Evolutionary conservation across 2,113 vertebrate genomes (phyloP).

Genomic region (Phoxinus phoxinus): DNA sequence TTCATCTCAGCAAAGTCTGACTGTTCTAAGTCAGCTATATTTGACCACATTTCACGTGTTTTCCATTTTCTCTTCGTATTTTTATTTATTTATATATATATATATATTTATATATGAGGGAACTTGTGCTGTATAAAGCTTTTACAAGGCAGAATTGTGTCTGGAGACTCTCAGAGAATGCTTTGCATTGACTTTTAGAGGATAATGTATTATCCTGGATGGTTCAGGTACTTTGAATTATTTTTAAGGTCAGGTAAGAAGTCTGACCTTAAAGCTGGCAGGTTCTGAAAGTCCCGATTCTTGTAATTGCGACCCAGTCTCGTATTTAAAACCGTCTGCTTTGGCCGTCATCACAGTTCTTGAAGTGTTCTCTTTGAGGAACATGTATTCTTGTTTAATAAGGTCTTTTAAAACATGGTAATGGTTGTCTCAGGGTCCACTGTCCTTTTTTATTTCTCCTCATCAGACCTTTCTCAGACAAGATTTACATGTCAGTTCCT

Average conservation of each 20-base stretch:
- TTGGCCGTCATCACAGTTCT: neutral
- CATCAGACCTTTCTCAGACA: neutral
- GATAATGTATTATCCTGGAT: neutral
- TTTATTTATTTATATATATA: too few species aligned
- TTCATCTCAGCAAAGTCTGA: neutral
- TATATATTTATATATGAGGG: neutral
- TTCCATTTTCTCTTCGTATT: neutral
- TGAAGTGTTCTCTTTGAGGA: neutral
- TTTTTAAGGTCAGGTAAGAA: slow-evolving; percentile 15
- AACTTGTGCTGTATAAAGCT: neutral
- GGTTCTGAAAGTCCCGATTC: neutral
- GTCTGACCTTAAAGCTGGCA: slow-evolving; percentile 8
- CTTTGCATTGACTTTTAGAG: neutral
- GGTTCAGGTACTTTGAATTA: slow-evolving; percentile 8
- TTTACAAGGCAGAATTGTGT: slow-evolving; percentile 18
- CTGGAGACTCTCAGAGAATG: neutral
- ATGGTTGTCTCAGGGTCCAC: neutral
- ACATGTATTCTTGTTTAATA: neutral
- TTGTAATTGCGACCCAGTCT: neutral
- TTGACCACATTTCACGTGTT: slow-evolving; percentile 6
- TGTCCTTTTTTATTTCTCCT: neutral
- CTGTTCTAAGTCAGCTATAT: slow-evolving; percentile 25
- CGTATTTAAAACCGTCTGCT: neutral
- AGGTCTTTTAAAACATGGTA: neutral
- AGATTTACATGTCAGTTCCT: neutral